These are phyloP conservation scores for Phalacrocorax brasilianus DNA, from an alignment of 2,113 vertebrate species.

Conservation along the genomic window DNA sequence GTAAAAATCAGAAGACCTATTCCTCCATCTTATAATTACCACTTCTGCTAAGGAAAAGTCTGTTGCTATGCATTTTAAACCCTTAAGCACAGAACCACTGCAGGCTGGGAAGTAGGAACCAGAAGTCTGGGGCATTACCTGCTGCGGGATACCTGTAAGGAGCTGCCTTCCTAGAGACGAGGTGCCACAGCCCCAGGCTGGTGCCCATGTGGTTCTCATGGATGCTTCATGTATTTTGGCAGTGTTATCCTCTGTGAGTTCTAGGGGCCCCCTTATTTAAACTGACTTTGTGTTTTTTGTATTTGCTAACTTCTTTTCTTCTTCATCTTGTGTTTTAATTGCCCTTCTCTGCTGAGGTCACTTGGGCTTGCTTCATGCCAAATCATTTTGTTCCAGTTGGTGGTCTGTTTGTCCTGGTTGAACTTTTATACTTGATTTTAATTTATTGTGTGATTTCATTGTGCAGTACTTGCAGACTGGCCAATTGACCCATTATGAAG, in stretches of 20 bases:
- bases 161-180: neutral
- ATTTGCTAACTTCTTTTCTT: constrained; percentile 32
- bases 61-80: neutral
- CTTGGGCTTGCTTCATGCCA: constrained; percentile 38
- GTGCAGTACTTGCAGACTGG: neutral
- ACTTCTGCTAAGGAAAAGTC: neutral
- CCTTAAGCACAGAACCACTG: neutral
- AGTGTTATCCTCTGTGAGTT: neutral
- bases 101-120: neutral
- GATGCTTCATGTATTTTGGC: neutral
- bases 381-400: constrained; percentile 34
- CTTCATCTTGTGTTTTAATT: neutral
- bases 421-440: constrained; percentile 7
- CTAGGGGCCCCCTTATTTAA: neutral
- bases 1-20: neutral
- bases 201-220: neutral
- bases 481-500: neutral
- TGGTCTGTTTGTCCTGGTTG: constrained; percentile 24
- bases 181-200: neutral
- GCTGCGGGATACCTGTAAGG: neutral
- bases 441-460: constrained; percentile 32
- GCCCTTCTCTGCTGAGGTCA: constrained; percentile 15
- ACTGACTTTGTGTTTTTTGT: neutral
- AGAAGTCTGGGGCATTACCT: neutral
- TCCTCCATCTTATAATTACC: neutral